Percentiles rank a stretch among this genome's conserved stretches.
These are phyloP conservation scores for Macroramphosus scolopax DNA, from an alignment of 2,797 vertebrate species.

Conservation along the genomic window DNA sequence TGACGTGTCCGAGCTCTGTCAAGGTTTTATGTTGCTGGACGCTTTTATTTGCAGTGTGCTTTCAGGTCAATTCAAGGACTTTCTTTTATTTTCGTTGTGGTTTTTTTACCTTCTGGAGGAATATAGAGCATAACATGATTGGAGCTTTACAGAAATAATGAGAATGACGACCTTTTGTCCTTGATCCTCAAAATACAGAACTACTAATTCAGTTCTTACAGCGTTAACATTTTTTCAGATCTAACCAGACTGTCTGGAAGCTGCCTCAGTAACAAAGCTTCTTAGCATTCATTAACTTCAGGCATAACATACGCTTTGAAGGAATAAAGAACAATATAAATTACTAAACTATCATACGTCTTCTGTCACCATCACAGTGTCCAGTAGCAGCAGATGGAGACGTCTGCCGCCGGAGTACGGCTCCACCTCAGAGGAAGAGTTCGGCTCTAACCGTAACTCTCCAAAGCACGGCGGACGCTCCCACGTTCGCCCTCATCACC, in stretches of 20 bases:
- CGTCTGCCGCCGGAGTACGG: slow-evolving; percentile 96
- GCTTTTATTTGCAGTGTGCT: slow-evolving; percentile 18
- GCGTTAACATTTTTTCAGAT: slow-evolving; percentile 3
- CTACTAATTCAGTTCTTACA: neutral
- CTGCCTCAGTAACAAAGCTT: slow-evolving; percentile 23
- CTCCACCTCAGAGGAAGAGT: slow-evolving; percentile 99
- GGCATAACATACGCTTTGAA: slow-evolving; percentile 15
- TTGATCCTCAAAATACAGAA: slow-evolving; percentile 1
- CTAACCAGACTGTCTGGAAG: slow-evolving; percentile 2
- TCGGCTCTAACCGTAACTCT: slow-evolving; percentile 91
- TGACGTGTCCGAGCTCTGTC: slow-evolving; percentile 24
- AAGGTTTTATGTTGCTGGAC: slow-evolving; percentile 9
- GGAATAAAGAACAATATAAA: neutral
- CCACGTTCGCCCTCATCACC: slow-evolving; percentile 79
- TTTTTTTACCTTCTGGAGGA: slow-evolving; percentile 31
- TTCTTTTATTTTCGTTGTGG: slow-evolving; percentile 23
- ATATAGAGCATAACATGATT: too few species aligned
- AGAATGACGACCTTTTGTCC: too few species aligned
- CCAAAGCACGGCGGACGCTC: slow-evolving; percentile 87
- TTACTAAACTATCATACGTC: neutral
- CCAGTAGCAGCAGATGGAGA: slow-evolving; percentile 95
- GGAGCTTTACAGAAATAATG: too few species aligned
- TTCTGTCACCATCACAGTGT: slow-evolving; percentile 49
- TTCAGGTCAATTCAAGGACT: slow-evolving; percentile 7
- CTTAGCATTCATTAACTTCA: slow-evolving; percentile 36